Conservation (phyloP, 2,113 vertebrate genomes). For the Chaetodon trifascialis region DNA sequence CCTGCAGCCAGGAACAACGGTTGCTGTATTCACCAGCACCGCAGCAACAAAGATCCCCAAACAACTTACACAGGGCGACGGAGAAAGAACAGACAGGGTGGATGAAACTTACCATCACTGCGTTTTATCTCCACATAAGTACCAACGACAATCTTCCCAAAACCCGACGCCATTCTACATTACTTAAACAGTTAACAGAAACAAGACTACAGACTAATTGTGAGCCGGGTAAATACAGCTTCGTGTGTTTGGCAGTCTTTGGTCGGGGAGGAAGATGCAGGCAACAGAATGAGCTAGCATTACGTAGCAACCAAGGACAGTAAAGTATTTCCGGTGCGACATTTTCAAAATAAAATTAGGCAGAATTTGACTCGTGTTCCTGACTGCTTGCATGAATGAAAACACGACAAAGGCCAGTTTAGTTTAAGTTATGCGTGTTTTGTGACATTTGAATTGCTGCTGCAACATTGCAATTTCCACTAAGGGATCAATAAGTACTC, state of each 20-base stretch:
- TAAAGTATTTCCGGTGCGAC: slow-evolving; percentile 34
- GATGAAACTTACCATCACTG: slow-evolving; percentile 91
- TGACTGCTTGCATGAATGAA: too few relatives aligned
- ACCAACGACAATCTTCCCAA: slow-evolving; percentile 94
- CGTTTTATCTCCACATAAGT: slow-evolving; percentile 97
- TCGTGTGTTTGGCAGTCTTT: slow-evolving; percentile 54
- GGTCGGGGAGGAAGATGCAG: slow-evolving; percentile 58
- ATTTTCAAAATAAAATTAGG: slow-evolving; percentile 57
- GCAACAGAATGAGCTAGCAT: slow-evolving; percentile 49
- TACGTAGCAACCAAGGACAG: slow-evolving; percentile 36
- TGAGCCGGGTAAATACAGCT: slow-evolving; percentile 39
- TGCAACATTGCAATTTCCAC: too few relatives aligned
- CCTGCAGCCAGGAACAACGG: slow-evolving; percentile 61
- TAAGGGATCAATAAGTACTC: background rate
- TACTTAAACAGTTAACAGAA: slow-evolving; percentile 60
- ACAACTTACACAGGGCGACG: slow-evolving; percentile 66
- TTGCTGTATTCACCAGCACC: slow-evolving; percentile 65
- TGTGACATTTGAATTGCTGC: too few relatives aligned
- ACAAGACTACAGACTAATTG: slow-evolving; percentile 34
- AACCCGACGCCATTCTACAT: slow-evolving; percentile 93
- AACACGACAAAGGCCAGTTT: too few relatives aligned
- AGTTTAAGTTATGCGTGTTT: too few relatives aligned
- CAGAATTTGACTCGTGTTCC: background rate
- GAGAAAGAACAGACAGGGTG: slow-evolving; percentile 20
- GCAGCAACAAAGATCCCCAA: slow-evolving; percentile 75